Conservation (phyloP, 1,140 invertebrate genomes). For the Pachyrhynchus sulphureomaculatus region DNA sequence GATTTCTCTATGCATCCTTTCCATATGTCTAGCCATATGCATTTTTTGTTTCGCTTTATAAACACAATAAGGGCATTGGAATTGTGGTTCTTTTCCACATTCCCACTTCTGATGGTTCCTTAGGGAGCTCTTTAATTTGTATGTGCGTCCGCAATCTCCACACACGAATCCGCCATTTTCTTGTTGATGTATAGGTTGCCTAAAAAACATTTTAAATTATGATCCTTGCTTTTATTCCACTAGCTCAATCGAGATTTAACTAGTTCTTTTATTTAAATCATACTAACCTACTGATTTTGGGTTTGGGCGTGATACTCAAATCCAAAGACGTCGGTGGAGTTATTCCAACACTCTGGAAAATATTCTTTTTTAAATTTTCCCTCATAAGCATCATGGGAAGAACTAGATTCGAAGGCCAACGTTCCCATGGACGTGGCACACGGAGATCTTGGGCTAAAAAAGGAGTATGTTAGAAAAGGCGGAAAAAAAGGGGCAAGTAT, state of each 20-base stretch:
- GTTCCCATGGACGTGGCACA: constrained; percentile 43
- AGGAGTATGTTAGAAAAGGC: constrained; percentile 1
- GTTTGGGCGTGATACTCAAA: constrained; percentile 30
- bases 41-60: constrained; percentile 55
- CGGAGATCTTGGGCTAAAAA: constrained; percentile 50
- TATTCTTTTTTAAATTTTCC: constrained; percentile 51
- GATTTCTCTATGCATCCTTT: constrained; percentile 76
- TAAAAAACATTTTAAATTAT: neutral
- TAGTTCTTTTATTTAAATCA: no score
- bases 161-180: constrained; percentile 63
- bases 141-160: constrained; percentile 75
- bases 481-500: neutral
- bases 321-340: constrained; percentile 20
- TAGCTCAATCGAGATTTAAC: no score
- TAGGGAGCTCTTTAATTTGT: constrained; percentile 81
- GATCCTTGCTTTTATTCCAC: neutral
- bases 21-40: constrained; percentile 79
- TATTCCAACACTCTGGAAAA: constrained; percentile 41
- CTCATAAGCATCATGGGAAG: constrained; percentile 52
- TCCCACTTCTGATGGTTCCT: constrained; percentile 87
- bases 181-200: neutral
- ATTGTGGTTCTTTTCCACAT: constrained; percentile 65
- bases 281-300: neutral
- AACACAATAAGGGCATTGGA: constrained; percentile 59
- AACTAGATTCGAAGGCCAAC: constrained; percentile 47